Percentiles rank a stretch among this genome's conserved stretches.
phyloP scores from a whole-genome alignment of 2,797 vertebrate genomes.

The Myripristis jacobus region DNA sequence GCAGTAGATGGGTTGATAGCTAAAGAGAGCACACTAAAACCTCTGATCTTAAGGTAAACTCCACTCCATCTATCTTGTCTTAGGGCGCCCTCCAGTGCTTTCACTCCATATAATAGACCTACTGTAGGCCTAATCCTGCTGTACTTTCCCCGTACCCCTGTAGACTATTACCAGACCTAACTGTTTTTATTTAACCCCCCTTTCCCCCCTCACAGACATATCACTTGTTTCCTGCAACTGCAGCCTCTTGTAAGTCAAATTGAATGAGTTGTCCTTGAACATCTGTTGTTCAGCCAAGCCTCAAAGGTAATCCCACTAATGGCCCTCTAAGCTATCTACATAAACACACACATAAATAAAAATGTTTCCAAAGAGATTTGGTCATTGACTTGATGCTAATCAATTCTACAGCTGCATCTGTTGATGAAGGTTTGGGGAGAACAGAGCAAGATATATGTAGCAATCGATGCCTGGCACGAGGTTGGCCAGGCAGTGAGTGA shows the following conservation, averaged over 20 bases:
- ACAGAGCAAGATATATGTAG: constrained; percentile 82
- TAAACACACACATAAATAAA: constrained; percentile 88
- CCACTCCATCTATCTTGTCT: constrained; percentile 46
- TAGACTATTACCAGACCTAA: constrained; percentile 45
- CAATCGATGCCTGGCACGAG: constrained; percentile 83
- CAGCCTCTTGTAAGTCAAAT: constrained; percentile 83
- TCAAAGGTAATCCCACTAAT: constrained; percentile 89
- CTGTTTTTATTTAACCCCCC: constrained; percentile 61
- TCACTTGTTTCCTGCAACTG: constrained; percentile 76
- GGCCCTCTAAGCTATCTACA: constrained; percentile 87
- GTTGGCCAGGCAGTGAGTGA: constrained; percentile 70
- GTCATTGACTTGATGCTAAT: constrained; percentile 85
- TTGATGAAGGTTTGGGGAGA: constrained; percentile 84
- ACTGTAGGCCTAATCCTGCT: constrained; percentile 40
- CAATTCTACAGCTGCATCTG: constrained; percentile 85
- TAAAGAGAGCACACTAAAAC: constrained; percentile 30
- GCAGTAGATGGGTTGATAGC: not conserved
- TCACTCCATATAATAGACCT: constrained; percentile 50
- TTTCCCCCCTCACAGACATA: constrained; percentile 51
- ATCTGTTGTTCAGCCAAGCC: constrained; percentile 86
- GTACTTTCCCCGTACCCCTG: constrained; percentile 45
- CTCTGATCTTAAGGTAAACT: constrained; percentile 39
- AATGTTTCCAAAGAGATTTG: constrained; percentile 87
- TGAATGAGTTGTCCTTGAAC: constrained; percentile 87
- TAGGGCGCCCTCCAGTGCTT: constrained; percentile 59